A percentile compares a stretch with the other conserved stretches of the same genome.
These are phyloP conservation scores for Silvanus unidentatus DNA, from an alignment of 2,888 invertebrate species.

Conservation along the genomic window DNA sequence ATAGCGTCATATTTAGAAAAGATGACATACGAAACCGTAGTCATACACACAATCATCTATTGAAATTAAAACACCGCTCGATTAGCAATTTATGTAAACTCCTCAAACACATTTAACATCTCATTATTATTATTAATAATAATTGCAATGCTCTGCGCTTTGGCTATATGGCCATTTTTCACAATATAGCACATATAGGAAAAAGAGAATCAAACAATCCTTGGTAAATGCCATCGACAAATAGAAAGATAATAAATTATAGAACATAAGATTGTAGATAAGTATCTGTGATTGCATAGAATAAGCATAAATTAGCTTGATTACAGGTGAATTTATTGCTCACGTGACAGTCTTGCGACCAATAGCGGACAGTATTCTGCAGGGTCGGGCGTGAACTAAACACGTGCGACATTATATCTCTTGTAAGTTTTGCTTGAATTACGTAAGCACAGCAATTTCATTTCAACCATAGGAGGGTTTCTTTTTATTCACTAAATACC, in stretches of 20 bases:
- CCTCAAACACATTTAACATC: too few species aligned
- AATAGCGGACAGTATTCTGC: slow-evolving; percentile 18
- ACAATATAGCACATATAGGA: too few species aligned
- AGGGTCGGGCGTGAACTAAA: slow-evolving; percentile 21
- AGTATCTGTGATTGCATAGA: slow-evolving; percentile 28
- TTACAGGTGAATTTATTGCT: slow-evolving; percentile 23
- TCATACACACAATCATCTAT: too few species aligned
- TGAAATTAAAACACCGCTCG: too few species aligned
- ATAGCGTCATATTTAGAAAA: too few species aligned
- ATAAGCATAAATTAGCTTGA: slow-evolving; percentile 28
- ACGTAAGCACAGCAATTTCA: not conserved
- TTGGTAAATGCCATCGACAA: slow-evolving; percentile 10
- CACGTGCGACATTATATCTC: slow-evolving; percentile 16
- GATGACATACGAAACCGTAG: too few species aligned
- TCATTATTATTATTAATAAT: too few species aligned
- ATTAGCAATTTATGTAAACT: too few species aligned
- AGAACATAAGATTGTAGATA: slow-evolving; percentile 18
- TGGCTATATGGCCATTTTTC: too few species aligned
- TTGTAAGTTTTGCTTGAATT: slow-evolving; percentile 6
- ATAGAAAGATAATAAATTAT: slow-evolving; percentile 9
- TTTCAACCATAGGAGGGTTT: too few species aligned
- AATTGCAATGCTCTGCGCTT: too few species aligned
- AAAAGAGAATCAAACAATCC: slow-evolving; percentile 3
- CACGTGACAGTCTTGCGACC: slow-evolving; percentile 20
- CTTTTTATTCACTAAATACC: too few species aligned